A percentile compares a stretch with the other conserved stretches of the same genome.
phyloP scores from a whole-genome alignment of 2,113 vertebrate species.

The Indicator maculatus region DNA sequence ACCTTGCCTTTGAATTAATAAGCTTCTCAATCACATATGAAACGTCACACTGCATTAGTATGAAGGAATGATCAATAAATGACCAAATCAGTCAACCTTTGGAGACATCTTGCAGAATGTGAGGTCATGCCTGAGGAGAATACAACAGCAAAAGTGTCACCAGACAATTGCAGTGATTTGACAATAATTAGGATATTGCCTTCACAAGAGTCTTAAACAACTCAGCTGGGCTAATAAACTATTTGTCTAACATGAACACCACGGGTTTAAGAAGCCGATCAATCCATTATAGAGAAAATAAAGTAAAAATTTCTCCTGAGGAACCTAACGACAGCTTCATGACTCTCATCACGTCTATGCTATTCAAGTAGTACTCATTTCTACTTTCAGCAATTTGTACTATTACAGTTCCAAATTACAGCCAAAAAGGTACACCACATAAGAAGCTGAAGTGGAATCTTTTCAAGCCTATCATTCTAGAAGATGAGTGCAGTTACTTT shows the following conservation, averaged over 20 bases:
- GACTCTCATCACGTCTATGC: neutral
- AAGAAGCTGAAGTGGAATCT: neutral
- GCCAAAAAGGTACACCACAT: neutral
- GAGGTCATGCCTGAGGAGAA: slow-evolving; percentile 64
- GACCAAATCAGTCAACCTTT: slow-evolving; percentile 15
- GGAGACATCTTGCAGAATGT: slow-evolving; percentile 45
- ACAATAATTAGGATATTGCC: slow-evolving; percentile 45
- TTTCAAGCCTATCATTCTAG: neutral
- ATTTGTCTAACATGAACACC: neutral
- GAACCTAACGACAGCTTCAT: neutral
- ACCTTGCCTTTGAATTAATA: slow-evolving; percentile 44
- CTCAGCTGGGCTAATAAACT: neutral
- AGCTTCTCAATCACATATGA: slow-evolving; percentile 46
- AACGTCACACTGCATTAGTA: slow-evolving; percentile 47
- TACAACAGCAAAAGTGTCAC: slow-evolving; percentile 39
- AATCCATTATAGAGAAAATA: neutral
- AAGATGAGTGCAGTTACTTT: neutral
- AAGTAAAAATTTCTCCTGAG: neutral
- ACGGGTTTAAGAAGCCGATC: neutral
- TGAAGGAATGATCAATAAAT: slow-evolving; percentile 70
- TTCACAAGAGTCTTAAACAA: slow-evolving; percentile 7
- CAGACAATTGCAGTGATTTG: slow-evolving; percentile 15
- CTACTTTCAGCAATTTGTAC: neutral
- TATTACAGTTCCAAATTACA: neutral
- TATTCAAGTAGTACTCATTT: neutral